Base-by-base conservation (phyloP, 2,888 invertebrate species). In the Trissolcus japonicus region DNA sequence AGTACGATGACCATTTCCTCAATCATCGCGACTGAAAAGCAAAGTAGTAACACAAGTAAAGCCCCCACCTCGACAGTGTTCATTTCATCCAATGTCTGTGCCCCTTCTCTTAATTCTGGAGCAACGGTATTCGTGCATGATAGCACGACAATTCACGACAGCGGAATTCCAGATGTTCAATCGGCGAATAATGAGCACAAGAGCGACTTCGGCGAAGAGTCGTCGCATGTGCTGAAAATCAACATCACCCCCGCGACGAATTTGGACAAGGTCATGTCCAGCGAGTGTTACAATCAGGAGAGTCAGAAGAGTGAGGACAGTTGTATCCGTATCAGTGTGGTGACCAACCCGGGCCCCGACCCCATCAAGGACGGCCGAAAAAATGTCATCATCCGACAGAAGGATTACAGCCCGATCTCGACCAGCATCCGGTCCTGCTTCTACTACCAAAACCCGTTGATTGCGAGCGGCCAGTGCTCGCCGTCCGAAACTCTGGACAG, bases 401-500 rank as follows among this genome's bases (percentile, higher is more conserved):
- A 35, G 35, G 35, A 35, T 1, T 35, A 11, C 25, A 25, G 25
- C 6, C 35, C 84, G 81, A 87, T 82, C 81, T 16, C 46, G 16
- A 78, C 62, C 60, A 80, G 89, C 48, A 80, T 89, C 75, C 90
- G 90, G 54, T 90, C 91, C 16, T 92, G 91, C 75, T 94, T 93
- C 84, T 94, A 92, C 82, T 93, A 91, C 81, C 90, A 90, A 74
- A 91, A 90, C 82, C 90, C 90, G 7, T 90, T 91, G 66, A 94
- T 94, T 92, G 93, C 94, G 59, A 95, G 94, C 85, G 95, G 95
- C 0, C 95, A 95, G 85, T 94, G 94, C 84, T 95, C 95, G 35
- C 95, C 95, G 0, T 94, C 94, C 84, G 95, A 95, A 84, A 95
- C 95, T 0, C 87, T 95, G 78, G 95, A 95, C 89, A 95, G 95